Conservation (phyloP, 2,888 invertebrate genomes). For the Platycheirus rosarum region DNA sequence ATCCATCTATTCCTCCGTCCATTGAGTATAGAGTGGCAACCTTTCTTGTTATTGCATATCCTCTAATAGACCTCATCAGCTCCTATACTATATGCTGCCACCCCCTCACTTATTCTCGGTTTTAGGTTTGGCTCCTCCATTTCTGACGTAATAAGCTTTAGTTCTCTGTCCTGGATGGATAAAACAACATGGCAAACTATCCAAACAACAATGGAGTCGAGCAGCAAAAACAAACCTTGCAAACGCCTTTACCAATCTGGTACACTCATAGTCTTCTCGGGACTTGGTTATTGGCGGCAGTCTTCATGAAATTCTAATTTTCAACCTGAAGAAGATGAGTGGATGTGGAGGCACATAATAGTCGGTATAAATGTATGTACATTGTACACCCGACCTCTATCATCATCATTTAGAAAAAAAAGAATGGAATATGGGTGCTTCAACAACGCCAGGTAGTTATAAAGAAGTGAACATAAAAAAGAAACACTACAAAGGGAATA, state of each 20-base stretch:
- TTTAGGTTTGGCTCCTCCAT: slow-evolving; percentile 38
- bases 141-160: slow-evolving; percentile 66
- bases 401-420: slow-evolving; percentile 40
- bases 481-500: slow-evolving; percentile 56
- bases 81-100: slow-evolving; percentile 27
- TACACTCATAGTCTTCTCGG: background rate
- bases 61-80: background rate
- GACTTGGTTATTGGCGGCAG: slow-evolving; percentile 5
- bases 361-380: no score
- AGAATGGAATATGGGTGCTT: slow-evolving; percentile 49
- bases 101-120: background rate
- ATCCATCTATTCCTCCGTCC: slow-evolving; percentile 6
- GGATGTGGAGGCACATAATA: slow-evolving; percentile 1
- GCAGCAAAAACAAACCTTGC: slow-evolving; percentile 39
- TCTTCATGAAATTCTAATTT: slow-evolving; percentile 66
- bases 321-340: slow-evolving; percentile 17
- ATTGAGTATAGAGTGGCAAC: slow-evolving; percentile 6
- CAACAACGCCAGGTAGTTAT: slow-evolving; percentile 58
- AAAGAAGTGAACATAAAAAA: slow-evolving; percentile 15
- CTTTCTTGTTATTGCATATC: slow-evolving; percentile 50
- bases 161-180: slow-evolving; percentile 29
- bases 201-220: slow-evolving; percentile 24
- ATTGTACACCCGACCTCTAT: slow-evolving; percentile 49
- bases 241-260: slow-evolving; percentile 45
- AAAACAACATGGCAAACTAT: slow-evolving; percentile 27